Evolutionary conservation across 2,113 vertebrate species (phyloP).

Genomic region (Podocnemis expansa): DNA sequence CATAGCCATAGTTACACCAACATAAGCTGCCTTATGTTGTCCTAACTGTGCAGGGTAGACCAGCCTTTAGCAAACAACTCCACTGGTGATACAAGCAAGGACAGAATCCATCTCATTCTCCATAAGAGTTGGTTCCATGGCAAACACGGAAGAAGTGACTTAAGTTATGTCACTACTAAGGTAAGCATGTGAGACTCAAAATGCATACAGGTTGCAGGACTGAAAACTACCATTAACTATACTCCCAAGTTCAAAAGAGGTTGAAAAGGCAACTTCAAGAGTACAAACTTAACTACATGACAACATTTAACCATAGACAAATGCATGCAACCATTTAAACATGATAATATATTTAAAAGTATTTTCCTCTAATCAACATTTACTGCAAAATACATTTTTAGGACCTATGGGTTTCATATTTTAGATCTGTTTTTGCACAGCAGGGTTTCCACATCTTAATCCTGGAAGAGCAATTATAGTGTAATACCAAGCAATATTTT

Average conservation of each 20-base stretch:
- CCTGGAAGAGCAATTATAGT: conserved; percentile 61
- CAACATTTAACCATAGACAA: background rate
- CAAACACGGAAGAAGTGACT: background rate
- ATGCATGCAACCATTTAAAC: background rate
- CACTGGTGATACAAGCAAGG: background rate
- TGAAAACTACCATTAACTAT: background rate
- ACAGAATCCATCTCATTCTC: background rate
- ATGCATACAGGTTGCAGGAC: background rate
- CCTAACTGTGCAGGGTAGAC: too few relatives aligned
- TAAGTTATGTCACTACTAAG: background rate
- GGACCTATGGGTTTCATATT: background rate
- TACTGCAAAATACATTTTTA: background rate
- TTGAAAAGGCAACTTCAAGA: background rate
- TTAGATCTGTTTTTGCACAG: conserved; percentile 40
- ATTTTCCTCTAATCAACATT: background rate
- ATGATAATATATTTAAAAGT: background rate
- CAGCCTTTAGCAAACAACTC: background rate
- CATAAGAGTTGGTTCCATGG: background rate
- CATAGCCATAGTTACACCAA: too few relatives aligned
- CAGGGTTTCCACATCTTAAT: conserved; percentile 37
- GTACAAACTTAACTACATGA: background rate
- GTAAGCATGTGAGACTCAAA: background rate
- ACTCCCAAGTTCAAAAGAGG: too few relatives aligned
- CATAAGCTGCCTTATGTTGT: too few relatives aligned
- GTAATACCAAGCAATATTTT: conserved; percentile 40